Evolutionary conservation across 2,888 invertebrate genomes (phyloP), one percentile per base, ranked within the genome.

Genomic region (Eupithecia subfuscata): DNA sequence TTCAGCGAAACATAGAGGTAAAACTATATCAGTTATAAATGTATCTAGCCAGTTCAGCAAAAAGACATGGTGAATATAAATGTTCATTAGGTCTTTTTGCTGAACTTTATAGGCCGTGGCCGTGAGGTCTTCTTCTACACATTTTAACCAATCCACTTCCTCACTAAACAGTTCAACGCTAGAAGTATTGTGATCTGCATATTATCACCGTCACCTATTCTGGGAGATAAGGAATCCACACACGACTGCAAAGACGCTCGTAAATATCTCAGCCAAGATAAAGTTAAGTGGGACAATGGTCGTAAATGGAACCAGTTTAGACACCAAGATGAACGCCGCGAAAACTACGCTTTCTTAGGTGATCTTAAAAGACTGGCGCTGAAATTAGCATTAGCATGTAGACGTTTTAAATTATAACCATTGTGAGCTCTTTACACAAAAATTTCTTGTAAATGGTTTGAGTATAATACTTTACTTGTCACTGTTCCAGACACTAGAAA

Each of bases 201-300:
- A 78, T 73, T 75, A 76, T 80, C 64, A 71, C 75, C 74, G 77
- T 73, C 81, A 75, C 79, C 77, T 79, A 80, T 79, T 77, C 76
- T 14, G 30, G 64, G 48, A 80, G 80, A 80, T 81, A 79, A 78
- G 75, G 76, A 75, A 75, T 70, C 80, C 74, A 75, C 75, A 75
- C 76, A 71, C 78, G 65, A 79, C 79, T 72, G 78, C 75, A 72
- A 81, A 82, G 82, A 77, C 78, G 81, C 81, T 76, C 81, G 79
- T 79, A 80, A 83, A 85, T 84, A 81, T 80, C 81, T 81, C 76
- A 78, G 77, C 76, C 69, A 75, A 84, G 84, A 86, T 86, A 86
- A 84, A 81, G 80, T 82, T 84, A 86, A 85, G 86, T 87, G 81
- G 84, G 78, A 80, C 84, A 84, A 84, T 82, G 76, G 79, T 84